A percentile compares a stretch with the other conserved stretches of the same genome.
Conservation (phyloP, 1,140 invertebrate species). For the Drosophila sulfurigaster region DNA sequence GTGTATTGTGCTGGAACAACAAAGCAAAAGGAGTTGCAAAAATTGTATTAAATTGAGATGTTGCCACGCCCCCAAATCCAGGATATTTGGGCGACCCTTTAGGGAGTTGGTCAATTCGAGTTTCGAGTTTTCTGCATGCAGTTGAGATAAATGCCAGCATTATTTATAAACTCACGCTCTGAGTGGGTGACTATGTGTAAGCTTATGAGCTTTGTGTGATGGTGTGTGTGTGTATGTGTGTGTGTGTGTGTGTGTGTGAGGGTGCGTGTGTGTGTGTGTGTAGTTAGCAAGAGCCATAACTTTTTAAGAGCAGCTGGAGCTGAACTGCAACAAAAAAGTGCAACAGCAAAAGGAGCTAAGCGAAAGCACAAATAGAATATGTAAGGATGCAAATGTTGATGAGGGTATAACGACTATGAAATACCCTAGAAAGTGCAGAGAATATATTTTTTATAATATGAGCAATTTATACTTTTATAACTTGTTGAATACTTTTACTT, state of each 20-base stretch:
- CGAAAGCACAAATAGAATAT: constrained; percentile 35
- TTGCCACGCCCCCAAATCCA: constrained; percentile 8
- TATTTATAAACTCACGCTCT: constrained; percentile 63
- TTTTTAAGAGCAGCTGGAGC: constrained; percentile 51
- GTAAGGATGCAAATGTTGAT: not conserved
- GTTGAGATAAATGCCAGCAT: constrained; percentile 48
- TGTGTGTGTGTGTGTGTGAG: constrained; percentile 10
- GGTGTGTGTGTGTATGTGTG: constrained; percentile 7
- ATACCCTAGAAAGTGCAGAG: not conserved
- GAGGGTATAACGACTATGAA: not conserved
- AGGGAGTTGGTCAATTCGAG: constrained; percentile 41
- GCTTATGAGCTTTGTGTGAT: not conserved
- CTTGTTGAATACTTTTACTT: not conserved
- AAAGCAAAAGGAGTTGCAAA: constrained; percentile 19
- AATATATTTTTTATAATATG: too few relatives aligned
- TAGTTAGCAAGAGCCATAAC: constrained; percentile 51
- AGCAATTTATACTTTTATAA: not conserved
- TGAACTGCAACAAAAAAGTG: constrained; percentile 28
- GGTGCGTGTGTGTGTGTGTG: not conserved
- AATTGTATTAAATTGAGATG: constrained; percentile 16
- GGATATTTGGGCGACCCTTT: not conserved
- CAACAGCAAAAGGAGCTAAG: constrained; percentile 33
- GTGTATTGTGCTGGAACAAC: constrained; percentile 1
- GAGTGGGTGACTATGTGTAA: constrained; percentile 12
- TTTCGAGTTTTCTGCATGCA: constrained; percentile 22